Percentiles rank a stretch among this genome's conserved stretches.
Conservation (phyloP, 2,888 invertebrate genomes). For the Chromoteleia sp. region DNA sequence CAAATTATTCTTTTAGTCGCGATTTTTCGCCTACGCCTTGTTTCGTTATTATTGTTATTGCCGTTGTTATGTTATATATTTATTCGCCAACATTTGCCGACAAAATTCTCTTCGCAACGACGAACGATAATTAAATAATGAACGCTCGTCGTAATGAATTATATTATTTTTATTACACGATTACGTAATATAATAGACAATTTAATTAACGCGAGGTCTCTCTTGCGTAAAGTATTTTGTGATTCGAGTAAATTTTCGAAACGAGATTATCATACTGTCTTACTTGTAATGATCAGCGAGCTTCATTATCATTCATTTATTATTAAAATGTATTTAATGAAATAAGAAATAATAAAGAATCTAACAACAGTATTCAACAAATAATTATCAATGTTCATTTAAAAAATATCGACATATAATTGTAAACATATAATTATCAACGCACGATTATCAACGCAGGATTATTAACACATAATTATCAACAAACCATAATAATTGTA, state of each 20-base stretch:
- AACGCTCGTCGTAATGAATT: conserved; percentile 27
- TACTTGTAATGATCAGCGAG: no score
- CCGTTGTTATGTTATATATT: neutral
- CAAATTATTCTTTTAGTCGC: conserved; percentile 46
- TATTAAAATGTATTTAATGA: no score
- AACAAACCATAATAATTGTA: no score
- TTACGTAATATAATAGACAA: conserved; percentile 40
- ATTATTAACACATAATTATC: no score
- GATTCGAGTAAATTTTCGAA: conserved; percentile 18
- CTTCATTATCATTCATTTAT: no score
- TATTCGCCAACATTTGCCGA: conserved; percentile 3
- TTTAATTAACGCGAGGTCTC: conserved; percentile 46
- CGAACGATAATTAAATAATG: conserved; percentile 32
- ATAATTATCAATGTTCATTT: no score
- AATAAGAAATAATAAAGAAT: neutral
- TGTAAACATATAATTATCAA: no score
- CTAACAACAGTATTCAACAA: no score
- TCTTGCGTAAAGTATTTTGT: conserved; percentile 45
- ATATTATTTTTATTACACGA: conserved; percentile 44
- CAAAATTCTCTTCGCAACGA: conserved; percentile 30
- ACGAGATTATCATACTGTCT: neutral
- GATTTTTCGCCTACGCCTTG: neutral
- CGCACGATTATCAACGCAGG: no score
- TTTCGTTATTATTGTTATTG: conserved; percentile 2
- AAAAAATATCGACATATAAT: no score